Base-by-base conservation (phyloP, 2,888 invertebrate genomes). In the Julus scandinavius region DNA sequence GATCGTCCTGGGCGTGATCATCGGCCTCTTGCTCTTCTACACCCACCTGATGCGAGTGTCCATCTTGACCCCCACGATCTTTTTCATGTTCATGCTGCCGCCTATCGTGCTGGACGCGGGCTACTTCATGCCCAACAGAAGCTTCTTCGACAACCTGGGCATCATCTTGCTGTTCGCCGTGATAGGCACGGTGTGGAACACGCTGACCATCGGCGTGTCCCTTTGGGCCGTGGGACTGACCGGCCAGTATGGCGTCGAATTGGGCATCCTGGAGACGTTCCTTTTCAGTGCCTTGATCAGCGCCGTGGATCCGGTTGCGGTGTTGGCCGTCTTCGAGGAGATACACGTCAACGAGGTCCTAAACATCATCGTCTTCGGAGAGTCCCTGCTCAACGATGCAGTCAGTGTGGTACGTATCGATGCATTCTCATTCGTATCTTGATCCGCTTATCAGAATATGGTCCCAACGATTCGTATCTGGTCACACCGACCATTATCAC, bases 101-200 rank as follows among this genome's bases (percentile, higher is more conserved):
- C 99, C 99, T 72, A 99, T 99, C 91, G 99, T 99, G 91, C 94
- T 99, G 91, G 99, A 99, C 92, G 99, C 99, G 7, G 99, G 99
- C n/a, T 99, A 99, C 93, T 99, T 98, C 93, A 99, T 99, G 99
- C 99, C 99, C 38, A 98, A 98, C 92, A 94, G 99, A 91, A 94
- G 98, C 91, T 99, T 99, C 94, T 99, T 99, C 93, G 99, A 99
- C 92, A 98, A 99, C 92, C 94, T 99, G 90, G 98, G 99, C 91
- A 98, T 98, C 89, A 99, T 99, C 91, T 93, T 99, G 90, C 93
- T 98, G 89, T 97, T 98, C 93, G 99, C 99, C 89, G 97, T 98
- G 89, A 94, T 98, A 90, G 98, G 98, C 89, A 99, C 99, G 90
- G 96, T 99, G 91, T 98, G 98, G 93, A 99, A 99, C 93, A 97